These are phyloP conservation scores for Chionoecetes opilio DNA, from an alignment of 1,140 invertebrate genomes.

Conservation along the genomic window DNA sequence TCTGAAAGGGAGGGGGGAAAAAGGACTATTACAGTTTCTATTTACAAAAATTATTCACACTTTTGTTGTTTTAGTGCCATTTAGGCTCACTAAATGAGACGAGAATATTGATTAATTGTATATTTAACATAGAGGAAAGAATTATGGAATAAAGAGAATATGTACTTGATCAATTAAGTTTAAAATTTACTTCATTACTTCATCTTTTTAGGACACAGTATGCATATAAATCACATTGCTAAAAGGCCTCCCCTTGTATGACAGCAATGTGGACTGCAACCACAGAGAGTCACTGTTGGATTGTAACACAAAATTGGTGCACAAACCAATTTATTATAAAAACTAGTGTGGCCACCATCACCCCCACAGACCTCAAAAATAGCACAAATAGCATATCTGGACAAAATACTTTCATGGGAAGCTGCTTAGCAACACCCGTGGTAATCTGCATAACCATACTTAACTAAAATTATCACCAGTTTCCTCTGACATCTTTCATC, in stretches of 20 bases:
- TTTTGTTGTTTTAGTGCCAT: constrained; percentile 43
- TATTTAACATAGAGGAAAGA: constrained; percentile 39
- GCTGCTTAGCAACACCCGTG: background rate
- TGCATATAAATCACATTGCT: constrained; percentile 68
- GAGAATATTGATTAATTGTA: constrained; percentile 50
- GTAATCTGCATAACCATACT: constrained; percentile 9
- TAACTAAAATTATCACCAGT: background rate
- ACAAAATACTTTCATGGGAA: constrained; percentile 7
- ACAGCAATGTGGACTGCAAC: background rate
- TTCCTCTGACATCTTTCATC: background rate
- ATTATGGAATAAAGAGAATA: constrained; percentile 19
- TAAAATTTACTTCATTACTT: constrained; percentile 58
- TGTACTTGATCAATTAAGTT: constrained; percentile 36
- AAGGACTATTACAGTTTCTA: constrained; percentile 58
- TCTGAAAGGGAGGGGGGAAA: constrained; percentile 2
- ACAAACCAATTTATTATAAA: constrained; percentile 57
- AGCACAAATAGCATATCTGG: constrained; percentile 27
- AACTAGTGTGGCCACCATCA: constrained; percentile 35
- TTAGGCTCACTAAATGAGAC: constrained; percentile 58
- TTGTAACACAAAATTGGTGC: constrained; percentile 49
- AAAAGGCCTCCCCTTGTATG: constrained; percentile 66
- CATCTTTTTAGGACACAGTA: constrained; percentile 53
- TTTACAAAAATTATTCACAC: constrained; percentile 62
- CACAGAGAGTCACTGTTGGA: background rate
- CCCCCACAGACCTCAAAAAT: background rate